Evolutionary conservation across 2,113 vertebrate species (phyloP), one percentile per base, ranked within the genome.

Genomic region (Nansenia antarctica): DNA sequence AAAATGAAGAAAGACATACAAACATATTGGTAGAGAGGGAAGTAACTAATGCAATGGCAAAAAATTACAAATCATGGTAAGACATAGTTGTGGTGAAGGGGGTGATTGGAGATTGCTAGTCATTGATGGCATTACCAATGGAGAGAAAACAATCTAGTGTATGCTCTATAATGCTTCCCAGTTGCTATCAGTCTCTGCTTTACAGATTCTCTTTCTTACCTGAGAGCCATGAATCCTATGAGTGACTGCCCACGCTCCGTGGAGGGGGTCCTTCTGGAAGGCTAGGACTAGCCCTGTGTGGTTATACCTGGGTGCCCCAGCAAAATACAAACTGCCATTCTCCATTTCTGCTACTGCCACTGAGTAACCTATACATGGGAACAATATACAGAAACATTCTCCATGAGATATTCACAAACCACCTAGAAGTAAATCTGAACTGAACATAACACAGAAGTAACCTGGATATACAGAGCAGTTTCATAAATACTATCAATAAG

Each of bases 301-400:
- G 62, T 81, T 80, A 62, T 89, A 79, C 29, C 91, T 83, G 30
- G 91, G 91, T 0, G 91, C 91, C 11, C 90, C 90, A 14, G 89
- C 62, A 62, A 87, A 80, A 26, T 89, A 76, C 2, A 29, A 63
- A 2, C 47, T 37, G 8, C 3, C 58, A 58, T 72, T 31, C 12
- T 67, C 58, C 34, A 37, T 52, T 15, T 32, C 57, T 1, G 71
- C 76, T 52, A 65, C 66, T 1, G 73, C 73, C 59, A 84, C 45
- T 1, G 82, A 73, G 53, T 84, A 84, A 30, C 82, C 82, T 84
- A 68, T 29, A 69, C 11, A 63, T 6, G 45, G 5, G 31, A 22
- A 59, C 65, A 22, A 57, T 4, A 69, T 11, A 15, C 4, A 3
- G 1, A 69, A 2, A 54, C 22, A 53, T 24, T 42, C 4, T 18